These are phyloP conservation scores for Nomada fabriciana DNA, from an alignment of 2,888 invertebrate species.

Conservation along the genomic window DNA sequence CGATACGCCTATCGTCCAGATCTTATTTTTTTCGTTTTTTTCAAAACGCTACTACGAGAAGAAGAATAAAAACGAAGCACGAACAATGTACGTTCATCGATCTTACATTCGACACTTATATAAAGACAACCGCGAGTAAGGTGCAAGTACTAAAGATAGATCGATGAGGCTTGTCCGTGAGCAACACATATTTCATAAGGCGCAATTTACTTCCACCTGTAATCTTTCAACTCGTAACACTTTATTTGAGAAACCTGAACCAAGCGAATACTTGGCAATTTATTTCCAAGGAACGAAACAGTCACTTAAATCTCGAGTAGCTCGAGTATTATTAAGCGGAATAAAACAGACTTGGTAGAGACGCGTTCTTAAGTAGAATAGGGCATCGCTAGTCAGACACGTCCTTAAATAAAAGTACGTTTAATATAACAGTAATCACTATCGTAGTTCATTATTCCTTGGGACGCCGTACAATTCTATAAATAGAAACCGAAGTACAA, in stretches of 20 bases:
- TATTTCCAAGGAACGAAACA: conserved; percentile 16
- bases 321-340: background rate
- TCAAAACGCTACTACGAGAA: background rate
- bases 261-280: conserved; percentile 12
- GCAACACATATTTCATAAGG: conserved; percentile 41
- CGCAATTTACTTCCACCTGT: conserved; percentile 44
- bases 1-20: background rate
- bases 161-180: conserved; percentile 29
- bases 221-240: conserved; percentile 42
- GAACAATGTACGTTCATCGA: background rate
- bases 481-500: too few species aligned
- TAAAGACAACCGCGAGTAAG: conserved; percentile 29
- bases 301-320: background rate
- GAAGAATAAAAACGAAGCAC: background rate
- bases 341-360: background rate
- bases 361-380: background rate
- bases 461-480: too few species aligned
- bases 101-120: conserved; percentile 41
- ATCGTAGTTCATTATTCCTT: too few species aligned
- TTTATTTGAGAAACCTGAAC: conserved; percentile 28
- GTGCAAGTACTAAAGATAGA: conserved; percentile 33
- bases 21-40: too few species aligned
- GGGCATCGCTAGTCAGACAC: too few species aligned
- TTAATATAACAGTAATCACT: too few species aligned
- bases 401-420: background rate